Percentiles rank a stretch among this genome's conserved stretches.
phyloP scores from a whole-genome alignment of 2,113 vertebrate genomes.

The Istiophorus platypterus region DNA sequence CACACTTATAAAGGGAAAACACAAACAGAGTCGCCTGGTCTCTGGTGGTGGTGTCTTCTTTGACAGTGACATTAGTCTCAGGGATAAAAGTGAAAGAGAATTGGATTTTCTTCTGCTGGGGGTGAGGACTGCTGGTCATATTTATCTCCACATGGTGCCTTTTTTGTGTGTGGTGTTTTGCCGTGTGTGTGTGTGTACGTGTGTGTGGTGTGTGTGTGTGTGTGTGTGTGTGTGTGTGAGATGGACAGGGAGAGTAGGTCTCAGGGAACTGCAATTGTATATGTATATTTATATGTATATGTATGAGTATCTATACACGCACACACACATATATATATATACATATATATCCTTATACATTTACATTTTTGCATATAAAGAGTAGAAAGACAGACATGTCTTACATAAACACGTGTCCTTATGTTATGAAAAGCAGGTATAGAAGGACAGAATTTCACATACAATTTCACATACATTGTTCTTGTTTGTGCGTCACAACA shows the following conservation, averaged over 20 bases:
- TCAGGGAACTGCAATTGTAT: conserved; percentile 36
- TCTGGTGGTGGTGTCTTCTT: conserved; percentile 80
- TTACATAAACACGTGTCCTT: too few relatives aligned
- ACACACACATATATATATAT: too few relatives aligned
- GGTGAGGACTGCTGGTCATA: conserved; percentile 81
- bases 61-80: conserved; percentile 88
- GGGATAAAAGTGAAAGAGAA: conserved; percentile 85
- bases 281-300: too few relatives aligned
- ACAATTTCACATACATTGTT: too few relatives aligned
- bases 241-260: conserved; percentile 20
- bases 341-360: too few relatives aligned
- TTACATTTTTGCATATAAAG: too few relatives aligned
- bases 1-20: conserved; percentile 37
- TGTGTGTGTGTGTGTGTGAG: conserved; percentile 39
- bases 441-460: too few relatives aligned
- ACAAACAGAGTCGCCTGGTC: conserved; percentile 67
- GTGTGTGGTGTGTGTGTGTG: conserved; percentile 44
- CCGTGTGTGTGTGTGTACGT: conserved; percentile 44
- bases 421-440: too few relatives aligned
- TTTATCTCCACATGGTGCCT: conserved; percentile 77
- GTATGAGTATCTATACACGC: too few relatives aligned
- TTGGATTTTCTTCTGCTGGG: conserved; percentile 83
- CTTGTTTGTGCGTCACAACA: conserved; percentile 45
- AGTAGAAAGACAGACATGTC: too few relatives aligned
- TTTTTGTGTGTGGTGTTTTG: conserved; percentile 57